Percentiles rank a stretch among this genome's conserved stretches.
phyloP scores from a whole-genome alignment of 2,113 vertebrate species.

The Rhabdornis inornatus region DNA sequence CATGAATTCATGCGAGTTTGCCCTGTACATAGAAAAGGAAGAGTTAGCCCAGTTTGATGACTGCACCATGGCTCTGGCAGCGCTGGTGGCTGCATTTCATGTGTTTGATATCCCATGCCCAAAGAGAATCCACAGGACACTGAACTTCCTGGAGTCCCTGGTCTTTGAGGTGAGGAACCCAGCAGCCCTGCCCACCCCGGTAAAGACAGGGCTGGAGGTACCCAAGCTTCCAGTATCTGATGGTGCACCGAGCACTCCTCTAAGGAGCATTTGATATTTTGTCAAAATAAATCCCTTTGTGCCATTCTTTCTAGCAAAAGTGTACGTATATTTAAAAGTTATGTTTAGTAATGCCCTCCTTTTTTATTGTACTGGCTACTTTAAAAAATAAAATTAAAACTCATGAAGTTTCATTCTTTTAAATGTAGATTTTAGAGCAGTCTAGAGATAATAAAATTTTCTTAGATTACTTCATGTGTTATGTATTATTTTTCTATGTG shows the following conservation, averaged over 20 bases:
- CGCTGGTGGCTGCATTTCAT: slow-evolving; percentile 52
- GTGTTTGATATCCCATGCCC: slow-evolving; percentile 56
- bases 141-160: slow-evolving; percentile 66
- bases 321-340: neutral
- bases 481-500: neutral
- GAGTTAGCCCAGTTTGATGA: slow-evolving; percentile 48
- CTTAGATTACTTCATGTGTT: neutral
- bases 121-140: slow-evolving; percentile 47
- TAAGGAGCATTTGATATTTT: neutral
- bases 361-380: neutral
- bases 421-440: neutral
- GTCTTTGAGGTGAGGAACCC: slow-evolving; percentile 56
- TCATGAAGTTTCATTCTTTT: neutral
- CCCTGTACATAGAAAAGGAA: slow-evolving; percentile 61
- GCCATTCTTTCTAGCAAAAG: neutral
- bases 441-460: neutral
- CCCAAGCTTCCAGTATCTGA: neutral
- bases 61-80: slow-evolving; percentile 55
- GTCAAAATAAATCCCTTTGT: neutral
- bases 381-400: neutral
- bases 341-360: neutral
- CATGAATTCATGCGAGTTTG: slow-evolving; percentile 19
- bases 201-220: neutral
- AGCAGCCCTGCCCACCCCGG: neutral
- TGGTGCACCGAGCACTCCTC: neutral